These are phyloP conservation scores for Mya arenaria DNA, from an alignment of 1,140 invertebrate species.

Conservation along the genomic window DNA sequence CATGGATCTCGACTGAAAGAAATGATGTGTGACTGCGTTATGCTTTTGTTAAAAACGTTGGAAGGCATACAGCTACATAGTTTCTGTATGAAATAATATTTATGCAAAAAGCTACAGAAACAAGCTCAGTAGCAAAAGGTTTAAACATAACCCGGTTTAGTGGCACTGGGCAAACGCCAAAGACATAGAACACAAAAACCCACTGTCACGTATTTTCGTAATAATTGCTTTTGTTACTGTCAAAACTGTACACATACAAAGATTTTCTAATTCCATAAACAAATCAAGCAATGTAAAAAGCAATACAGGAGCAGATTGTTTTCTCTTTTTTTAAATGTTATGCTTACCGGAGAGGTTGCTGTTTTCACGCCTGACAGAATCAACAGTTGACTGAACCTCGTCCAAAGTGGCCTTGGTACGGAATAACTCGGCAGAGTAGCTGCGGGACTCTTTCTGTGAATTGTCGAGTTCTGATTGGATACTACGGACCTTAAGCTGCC, in stretches of 20 bases:
- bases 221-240: too few species aligned
- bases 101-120: not conserved
- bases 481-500: slow-evolving; percentile 99
- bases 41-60: too few species aligned
- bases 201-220: too few species aligned
- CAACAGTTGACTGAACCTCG: slow-evolving; percentile 97
- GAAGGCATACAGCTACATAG: too few species aligned
- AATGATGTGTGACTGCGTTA: too few species aligned
- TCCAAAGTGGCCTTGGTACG: slow-evolving; percentile 98
- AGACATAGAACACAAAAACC: too few species aligned
- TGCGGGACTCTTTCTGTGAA: slow-evolving; percentile 99
- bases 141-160: too few species aligned
- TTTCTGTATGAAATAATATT: not conserved
- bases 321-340: not conserved
- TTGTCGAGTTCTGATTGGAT: slow-evolving; percentile 98
- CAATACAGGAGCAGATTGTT: not conserved
- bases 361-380: slow-evolving; percentile 98
- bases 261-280: not conserved
- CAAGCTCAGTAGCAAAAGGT: too few species aligned
- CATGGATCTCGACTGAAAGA: slow-evolving; percentile 95
- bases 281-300: not conserved
- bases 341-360: slow-evolving; percentile 95
- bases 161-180: too few species aligned
- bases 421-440: slow-evolving; percentile 99
- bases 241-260: not conserved